Evolutionary conservation across 2,888 invertebrate species (phyloP).

Genomic region (Clostera curtula): DNA sequence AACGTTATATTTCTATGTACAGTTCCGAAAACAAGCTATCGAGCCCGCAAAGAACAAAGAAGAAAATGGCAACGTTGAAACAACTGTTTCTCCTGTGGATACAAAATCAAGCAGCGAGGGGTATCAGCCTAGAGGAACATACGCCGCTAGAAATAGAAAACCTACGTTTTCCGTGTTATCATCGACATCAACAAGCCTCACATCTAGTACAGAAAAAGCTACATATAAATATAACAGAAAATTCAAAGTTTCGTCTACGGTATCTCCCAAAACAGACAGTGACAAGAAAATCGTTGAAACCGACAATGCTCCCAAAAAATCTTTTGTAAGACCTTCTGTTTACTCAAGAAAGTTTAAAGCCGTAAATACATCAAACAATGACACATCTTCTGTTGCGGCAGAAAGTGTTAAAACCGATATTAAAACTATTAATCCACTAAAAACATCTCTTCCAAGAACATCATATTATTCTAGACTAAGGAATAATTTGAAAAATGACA

Average conservation of each 20-base stretch:
- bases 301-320: slow-evolving; percentile 35
- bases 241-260: slow-evolving; percentile 43
- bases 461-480: slow-evolving; percentile 52
- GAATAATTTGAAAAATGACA: slow-evolving; percentile 29
- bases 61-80: slow-evolving; percentile 24
- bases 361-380: slow-evolving; percentile 29
- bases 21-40: too few relatives aligned
- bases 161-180: slow-evolving; percentile 31
- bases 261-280: slow-evolving; percentile 29
- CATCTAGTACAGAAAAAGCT: slow-evolving; percentile 32
- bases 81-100: slow-evolving; percentile 24
- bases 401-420: slow-evolving; percentile 18
- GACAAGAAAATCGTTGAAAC: slow-evolving; percentile 34
- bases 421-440: slow-evolving; percentile 14
- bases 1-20: too few relatives aligned
- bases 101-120: slow-evolving; percentile 33
- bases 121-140: slow-evolving; percentile 43
- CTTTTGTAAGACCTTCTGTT: slow-evolving; percentile 39
- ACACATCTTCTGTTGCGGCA: slow-evolving; percentile 18
- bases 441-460: slow-evolving; percentile 43
- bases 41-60: slow-evolving; percentile 22
- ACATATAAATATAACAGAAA: slow-evolving; percentile 53
- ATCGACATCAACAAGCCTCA: slow-evolving; percentile 27
- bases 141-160: slow-evolving; percentile 43
- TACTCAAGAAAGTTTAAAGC: slow-evolving; percentile 41